Evolutionary conservation across 2,888 invertebrate genomes (phyloP).

Genomic region (Apotomis capreana): DNA sequence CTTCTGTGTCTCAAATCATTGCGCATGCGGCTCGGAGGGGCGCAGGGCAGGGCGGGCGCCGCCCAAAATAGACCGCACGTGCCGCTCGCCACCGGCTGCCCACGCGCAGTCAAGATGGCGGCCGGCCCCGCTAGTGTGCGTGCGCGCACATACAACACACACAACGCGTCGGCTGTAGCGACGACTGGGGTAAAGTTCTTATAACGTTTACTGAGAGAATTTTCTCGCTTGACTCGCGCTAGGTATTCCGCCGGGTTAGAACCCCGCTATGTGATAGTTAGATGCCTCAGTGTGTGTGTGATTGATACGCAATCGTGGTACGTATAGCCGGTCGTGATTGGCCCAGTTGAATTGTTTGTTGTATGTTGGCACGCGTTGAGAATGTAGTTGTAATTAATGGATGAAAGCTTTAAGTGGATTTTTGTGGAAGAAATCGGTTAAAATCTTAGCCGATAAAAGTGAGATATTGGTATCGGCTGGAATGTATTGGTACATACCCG

Average conservation of each 20-base stretch:
- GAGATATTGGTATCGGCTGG: background rate
- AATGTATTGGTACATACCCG: background rate
- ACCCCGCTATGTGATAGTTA: constrained; percentile 10
- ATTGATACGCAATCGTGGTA: constrained; percentile 55
- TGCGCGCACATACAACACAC: constrained; percentile 26
- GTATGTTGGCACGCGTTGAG: constrained; percentile 33
- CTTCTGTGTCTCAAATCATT: constrained; percentile 34
- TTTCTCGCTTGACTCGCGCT: background rate
- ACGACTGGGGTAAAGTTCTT: background rate
- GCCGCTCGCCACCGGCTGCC: constrained; percentile 76
- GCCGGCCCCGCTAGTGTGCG: constrained; percentile 53
- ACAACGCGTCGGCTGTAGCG: background rate
- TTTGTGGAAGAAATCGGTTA: constrained; percentile 11
- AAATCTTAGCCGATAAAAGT: background rate
- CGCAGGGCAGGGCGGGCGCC: constrained; percentile 62
- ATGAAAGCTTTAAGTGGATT: constrained; percentile 15
- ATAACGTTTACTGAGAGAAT: background rate
- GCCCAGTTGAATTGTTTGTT: constrained; percentile 33
- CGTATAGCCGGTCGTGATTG: constrained; percentile 36
- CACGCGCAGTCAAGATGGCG: constrained; percentile 81
- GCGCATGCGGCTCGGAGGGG: constrained; percentile 54
- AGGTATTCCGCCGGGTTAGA: background rate
- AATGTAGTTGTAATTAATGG: constrained; percentile 22
- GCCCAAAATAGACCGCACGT: constrained; percentile 83
- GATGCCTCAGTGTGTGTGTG: constrained; percentile 56